Base-by-base conservation (phyloP, 1,140 invertebrate genomes). In the Aphaenogaster floridana region DNA sequence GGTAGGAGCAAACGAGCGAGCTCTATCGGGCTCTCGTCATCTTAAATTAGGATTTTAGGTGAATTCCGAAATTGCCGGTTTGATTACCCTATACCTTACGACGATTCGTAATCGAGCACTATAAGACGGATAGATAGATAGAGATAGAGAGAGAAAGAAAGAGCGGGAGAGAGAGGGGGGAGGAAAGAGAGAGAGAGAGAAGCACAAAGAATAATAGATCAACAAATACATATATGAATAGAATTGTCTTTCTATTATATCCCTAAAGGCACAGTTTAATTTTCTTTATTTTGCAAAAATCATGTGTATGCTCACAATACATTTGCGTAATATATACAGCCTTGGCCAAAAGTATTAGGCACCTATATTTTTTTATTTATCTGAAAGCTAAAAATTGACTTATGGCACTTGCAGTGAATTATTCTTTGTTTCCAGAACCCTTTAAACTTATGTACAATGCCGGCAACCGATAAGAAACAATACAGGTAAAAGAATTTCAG, bases 21-120 rank as follows among this genome's bases (percentile, higher is more conserved):
- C 77, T 90, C 54, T 77, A 83, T 71, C 50, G 50, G n/a, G 21
- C 50, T 28, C 59, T 50, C 68, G 36, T 63, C 69, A 63, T 91
- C 87, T 91, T 90, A 83, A 91, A 91, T 88, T 86, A 78, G 87
- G 90, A 91, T 91, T 90, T 90, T 64, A 79, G 77, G 66, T 79
- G 86, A 91, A 52, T 59, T 87, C 52, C 80, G 69, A 83, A 90
- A 48, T n/a, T 90, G 66, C 78, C 78, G 52, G 86, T 79, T 90
- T 74, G 66, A 88, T 57, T 81, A 88, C 54, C n/a, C 78, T 72
- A 72, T 69, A 86, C 45, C 69, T 45, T 48, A 54, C 34, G 68
- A 54, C 68, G 83, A 36, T 86, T 36, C 54, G 63, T 77, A 86
- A 86, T 91, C 86, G 77, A 90, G 88, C 57, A 89, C 28, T n/a